Conservation (phyloP, 2,797 vertebrate species). For the Peromyscus nudipes region DNA sequence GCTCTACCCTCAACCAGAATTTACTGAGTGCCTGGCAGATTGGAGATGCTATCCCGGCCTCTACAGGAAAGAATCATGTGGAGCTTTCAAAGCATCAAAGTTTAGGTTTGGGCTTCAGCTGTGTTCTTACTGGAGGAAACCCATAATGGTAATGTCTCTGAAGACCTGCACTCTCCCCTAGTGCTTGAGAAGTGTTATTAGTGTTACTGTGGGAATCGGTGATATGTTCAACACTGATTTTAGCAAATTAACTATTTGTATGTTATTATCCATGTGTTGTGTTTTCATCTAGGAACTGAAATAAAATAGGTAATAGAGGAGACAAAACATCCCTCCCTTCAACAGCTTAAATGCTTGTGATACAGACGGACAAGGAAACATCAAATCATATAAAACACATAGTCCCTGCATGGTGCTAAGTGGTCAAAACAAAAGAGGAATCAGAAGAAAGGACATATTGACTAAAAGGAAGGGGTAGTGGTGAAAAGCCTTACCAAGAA, state of each 20-base stretch:
- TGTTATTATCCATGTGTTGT: background rate
- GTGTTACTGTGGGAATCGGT: background rate
- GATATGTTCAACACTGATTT: background rate
- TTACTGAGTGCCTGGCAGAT: background rate
- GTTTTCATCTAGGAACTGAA: background rate
- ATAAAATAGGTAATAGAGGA: background rate
- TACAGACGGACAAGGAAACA: background rate
- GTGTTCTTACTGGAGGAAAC: background rate
- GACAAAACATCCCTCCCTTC: background rate
- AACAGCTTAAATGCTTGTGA: background rate
- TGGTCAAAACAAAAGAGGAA: background rate
- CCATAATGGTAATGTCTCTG: too few relatives aligned
- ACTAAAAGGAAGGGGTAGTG: background rate
- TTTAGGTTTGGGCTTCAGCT: background rate
- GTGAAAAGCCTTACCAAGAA: background rate
- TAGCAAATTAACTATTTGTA: background rate
- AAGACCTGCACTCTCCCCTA: background rate
- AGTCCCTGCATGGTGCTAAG: fast-evolving
- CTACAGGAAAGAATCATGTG: background rate
- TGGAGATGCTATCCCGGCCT: background rate
- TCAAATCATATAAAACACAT: background rate
- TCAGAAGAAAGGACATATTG: background rate
- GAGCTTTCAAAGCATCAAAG: fast-evolving
- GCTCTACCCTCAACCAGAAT: background rate
- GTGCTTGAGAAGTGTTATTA: background rate